These are phyloP conservation scores for Blastobasis lacticolella DNA, from an alignment of 2,888 invertebrate species.

Conservation along the genomic window DNA sequence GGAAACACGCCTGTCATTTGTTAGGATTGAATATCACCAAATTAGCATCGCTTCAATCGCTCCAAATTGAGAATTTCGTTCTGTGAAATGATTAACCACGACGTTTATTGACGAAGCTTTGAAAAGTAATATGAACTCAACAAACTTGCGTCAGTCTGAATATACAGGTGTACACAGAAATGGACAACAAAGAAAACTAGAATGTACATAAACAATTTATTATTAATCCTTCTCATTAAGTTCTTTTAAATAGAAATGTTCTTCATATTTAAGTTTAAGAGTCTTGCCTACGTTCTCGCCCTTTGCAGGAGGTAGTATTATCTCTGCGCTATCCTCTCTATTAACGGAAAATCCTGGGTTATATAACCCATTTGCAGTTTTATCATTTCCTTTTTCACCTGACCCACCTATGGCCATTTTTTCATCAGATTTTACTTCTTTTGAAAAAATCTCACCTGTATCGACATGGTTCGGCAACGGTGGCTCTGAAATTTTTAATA, in stretches of 20 bases:
- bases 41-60: no score
- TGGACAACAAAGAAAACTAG: no score
- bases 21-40: no score
- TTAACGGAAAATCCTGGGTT: conserved; percentile 9
- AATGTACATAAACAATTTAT: no score
- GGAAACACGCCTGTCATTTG: no score
- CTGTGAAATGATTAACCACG: no score
- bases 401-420: background rate
- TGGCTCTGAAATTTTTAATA: conserved; percentile 5
- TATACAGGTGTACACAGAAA: no score
- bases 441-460: background rate
- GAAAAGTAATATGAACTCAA: no score
- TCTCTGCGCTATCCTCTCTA: conserved; percentile 21
- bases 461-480: background rate
- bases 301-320: conserved; percentile 15
- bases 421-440: background rate
- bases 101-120: no score
- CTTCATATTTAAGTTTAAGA: conserved; percentile 7
- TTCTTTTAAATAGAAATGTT: background rate
- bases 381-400: background rate
- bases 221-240: no score
- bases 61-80: no score
- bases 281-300: conserved; percentile 9
- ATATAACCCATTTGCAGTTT: background rate
- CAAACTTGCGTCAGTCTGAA: no score